Percentiles rank a stretch among this genome's conserved stretches.
Conservation (phyloP, 2,888 invertebrate genomes). For the Meteorus colon region DNA sequence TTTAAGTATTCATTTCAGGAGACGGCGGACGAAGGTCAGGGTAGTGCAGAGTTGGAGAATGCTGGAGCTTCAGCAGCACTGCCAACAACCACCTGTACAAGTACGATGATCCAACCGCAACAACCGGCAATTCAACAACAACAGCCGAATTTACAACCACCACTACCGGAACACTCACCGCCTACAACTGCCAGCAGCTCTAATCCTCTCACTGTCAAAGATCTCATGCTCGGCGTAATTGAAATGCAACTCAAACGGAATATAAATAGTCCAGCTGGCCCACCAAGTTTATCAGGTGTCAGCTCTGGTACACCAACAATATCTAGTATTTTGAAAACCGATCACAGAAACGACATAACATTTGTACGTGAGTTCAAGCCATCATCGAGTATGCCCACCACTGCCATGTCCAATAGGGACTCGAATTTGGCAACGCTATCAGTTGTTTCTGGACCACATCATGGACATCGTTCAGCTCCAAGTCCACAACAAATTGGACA, state of each 20-base stretch:
- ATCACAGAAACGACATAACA: conserved; percentile 75
- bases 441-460: conserved; percentile 76
- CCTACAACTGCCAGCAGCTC: conserved; percentile 70
- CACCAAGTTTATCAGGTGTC: conserved; percentile 64
- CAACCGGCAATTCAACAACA: conserved; percentile 52
- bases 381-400: conserved; percentile 62
- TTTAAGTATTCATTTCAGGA: conserved; percentile 74
- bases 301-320: conserved; percentile 77
- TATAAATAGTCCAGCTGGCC: conserved; percentile 74
- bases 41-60: conserved; percentile 72
- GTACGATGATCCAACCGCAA: conserved; percentile 52
- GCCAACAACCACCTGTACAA: conserved; percentile 59
- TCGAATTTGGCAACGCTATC: conserved; percentile 80
- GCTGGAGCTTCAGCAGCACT: conserved; percentile 62
- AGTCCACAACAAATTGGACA: conserved; percentile 71
- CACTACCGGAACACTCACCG: conserved; percentile 70
- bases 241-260: conserved; percentile 84
- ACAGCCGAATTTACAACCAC: conserved; percentile 69
- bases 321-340: conserved; percentile 77
- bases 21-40: conserved; percentile 90
- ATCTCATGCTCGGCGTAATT: conserved; percentile 88
- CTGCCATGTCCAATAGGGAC: conserved; percentile 66
- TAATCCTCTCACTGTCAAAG: conserved; percentile 84
- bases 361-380: conserved; percentile 76
- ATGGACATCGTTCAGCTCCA: conserved; percentile 67